These are phyloP conservation scores for Neodiprion fabricii DNA, from an alignment of 1,140 invertebrate species.

Conservation along the genomic window DNA sequence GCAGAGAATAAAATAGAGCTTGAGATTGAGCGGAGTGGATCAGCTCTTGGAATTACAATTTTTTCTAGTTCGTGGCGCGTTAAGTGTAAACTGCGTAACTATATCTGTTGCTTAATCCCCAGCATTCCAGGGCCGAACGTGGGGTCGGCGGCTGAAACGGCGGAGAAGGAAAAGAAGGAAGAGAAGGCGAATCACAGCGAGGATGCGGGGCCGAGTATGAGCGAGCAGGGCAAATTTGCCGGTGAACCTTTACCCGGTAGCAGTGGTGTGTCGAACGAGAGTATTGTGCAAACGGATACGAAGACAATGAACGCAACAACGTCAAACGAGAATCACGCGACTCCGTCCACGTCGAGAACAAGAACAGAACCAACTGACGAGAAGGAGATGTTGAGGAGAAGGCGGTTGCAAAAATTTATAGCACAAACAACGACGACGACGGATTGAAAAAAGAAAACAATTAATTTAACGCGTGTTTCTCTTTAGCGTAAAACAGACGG, in stretches of 20 bases:
- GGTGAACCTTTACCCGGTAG: conserved; percentile 12
- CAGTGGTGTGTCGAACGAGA: neutral
- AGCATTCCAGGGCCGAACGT: conserved; percentile 43
- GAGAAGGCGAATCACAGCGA: conserved; percentile 13
- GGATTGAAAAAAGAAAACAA: neutral
- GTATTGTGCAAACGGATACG: conserved; percentile 24
- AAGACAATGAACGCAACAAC: conserved; percentile 26
- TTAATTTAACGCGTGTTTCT: neutral
- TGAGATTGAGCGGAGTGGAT: too few relatives aligned
- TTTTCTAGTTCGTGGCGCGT: too few relatives aligned
- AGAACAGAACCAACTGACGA: conserved; percentile 53
- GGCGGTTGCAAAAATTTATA: conserved; percentile 74
- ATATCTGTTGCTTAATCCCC: conserved; percentile 8
- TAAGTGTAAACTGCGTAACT: too few relatives aligned
- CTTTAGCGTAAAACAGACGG: too few relatives aligned
- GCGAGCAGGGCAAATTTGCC: conserved; percentile 23
- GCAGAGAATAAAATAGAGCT: too few relatives aligned
- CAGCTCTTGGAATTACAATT: too few relatives aligned
- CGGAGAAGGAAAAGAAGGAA: conserved; percentile 16
- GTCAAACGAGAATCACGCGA: conserved; percentile 27
- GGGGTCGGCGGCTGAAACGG: neutral
- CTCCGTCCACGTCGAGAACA: conserved; percentile 35
- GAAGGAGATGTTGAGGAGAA: conserved; percentile 66
- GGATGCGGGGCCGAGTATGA: neutral
- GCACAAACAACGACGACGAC: conserved; percentile 10